A percentile compares a stretch with the other conserved stretches of the same genome.
These are phyloP conservation scores for Ginglymostoma cirratum DNA, from an alignment of 2,113 vertebrate genomes.

Conservation along the genomic window DNA sequence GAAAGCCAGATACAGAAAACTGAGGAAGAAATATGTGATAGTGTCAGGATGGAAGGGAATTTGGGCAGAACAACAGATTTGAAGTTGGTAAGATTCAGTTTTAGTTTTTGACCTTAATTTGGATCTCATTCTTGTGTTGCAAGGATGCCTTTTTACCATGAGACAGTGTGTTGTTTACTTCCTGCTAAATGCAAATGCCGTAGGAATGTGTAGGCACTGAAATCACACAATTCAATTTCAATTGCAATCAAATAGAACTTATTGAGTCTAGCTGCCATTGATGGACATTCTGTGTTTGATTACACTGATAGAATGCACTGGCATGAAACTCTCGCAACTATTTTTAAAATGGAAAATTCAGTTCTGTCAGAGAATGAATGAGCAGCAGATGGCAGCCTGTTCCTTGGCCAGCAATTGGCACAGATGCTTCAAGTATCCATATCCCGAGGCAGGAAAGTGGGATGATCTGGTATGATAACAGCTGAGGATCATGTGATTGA, in stretches of 20 bases:
- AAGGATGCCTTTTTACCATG: not conserved
- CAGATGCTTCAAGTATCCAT: constrained; percentile 44
- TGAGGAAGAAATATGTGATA: too few relatives aligned
- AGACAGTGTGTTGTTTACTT: not conserved
- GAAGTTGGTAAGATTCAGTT: not conserved
- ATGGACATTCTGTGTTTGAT: not conserved
- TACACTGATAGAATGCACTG: not conserved
- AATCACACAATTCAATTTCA: not conserved
- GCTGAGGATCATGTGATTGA: constrained; percentile 51
- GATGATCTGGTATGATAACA: constrained; percentile 51
- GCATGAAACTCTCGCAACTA: not conserved
- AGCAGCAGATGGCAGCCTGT: constrained; percentile 35
- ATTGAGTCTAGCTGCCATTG: not conserved
- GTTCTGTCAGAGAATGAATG: constrained; percentile 39
- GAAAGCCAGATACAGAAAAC: too few relatives aligned
- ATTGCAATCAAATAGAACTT: not conserved
- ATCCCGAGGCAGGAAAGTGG: constrained; percentile 45
- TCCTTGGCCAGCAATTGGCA: constrained; percentile 43
- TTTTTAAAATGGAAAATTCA: constrained; percentile 33
- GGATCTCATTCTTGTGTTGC: too few relatives aligned
- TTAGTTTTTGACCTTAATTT: not conserved
- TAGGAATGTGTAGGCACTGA: not conserved
- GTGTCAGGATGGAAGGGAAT: too few relatives aligned
- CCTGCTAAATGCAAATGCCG: not conserved
- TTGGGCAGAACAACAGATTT: not conserved